These are phyloP conservation scores for Damaliscus lunatus DNA, from an alignment of 2,113 vertebrate species.

Conservation along the genomic window DNA sequence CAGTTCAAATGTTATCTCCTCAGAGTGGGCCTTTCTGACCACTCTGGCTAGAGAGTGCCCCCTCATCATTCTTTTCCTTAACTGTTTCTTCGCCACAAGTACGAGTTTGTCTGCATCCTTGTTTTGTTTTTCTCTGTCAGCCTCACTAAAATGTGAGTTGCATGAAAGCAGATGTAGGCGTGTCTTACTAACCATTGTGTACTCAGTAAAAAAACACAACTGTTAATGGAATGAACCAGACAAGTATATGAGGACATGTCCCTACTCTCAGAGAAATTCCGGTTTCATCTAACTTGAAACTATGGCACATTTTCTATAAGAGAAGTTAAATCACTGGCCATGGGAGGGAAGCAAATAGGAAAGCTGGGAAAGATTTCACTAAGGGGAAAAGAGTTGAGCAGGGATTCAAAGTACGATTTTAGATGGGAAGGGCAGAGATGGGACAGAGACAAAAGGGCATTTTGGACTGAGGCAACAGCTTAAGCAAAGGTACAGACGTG, in stretches of 20 bases:
- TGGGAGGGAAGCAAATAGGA: not conserved
- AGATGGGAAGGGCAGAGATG: not conserved
- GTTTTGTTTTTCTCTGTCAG: not conserved
- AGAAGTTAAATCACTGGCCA: not conserved
- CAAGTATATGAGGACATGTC: not conserved
- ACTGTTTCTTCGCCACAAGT: conserved; percentile 9
- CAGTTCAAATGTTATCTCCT: conserved; percentile 7
- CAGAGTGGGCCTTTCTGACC: not conserved
- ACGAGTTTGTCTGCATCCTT: not conserved
- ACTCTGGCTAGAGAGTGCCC: not conserved
- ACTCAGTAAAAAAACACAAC: not conserved
- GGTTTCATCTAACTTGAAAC: conserved; percentile 20
- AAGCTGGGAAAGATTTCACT: not conserved
- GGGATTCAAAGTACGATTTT: not conserved
- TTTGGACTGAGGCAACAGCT: not conserved
- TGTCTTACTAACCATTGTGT: not conserved
- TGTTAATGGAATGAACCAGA: not conserved
- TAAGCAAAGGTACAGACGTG: not conserved
- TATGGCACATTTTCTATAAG: not conserved
- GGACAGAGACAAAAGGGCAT: not conserved
- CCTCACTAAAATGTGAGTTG: not conserved
- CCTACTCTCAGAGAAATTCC: not conserved
- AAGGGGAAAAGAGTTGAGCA: not conserved
- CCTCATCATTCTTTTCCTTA: not conserved
- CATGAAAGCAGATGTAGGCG: not conserved